Conservation (phyloP, 2,797 vertebrate species). For the Gambelia wislizenii region DNA sequence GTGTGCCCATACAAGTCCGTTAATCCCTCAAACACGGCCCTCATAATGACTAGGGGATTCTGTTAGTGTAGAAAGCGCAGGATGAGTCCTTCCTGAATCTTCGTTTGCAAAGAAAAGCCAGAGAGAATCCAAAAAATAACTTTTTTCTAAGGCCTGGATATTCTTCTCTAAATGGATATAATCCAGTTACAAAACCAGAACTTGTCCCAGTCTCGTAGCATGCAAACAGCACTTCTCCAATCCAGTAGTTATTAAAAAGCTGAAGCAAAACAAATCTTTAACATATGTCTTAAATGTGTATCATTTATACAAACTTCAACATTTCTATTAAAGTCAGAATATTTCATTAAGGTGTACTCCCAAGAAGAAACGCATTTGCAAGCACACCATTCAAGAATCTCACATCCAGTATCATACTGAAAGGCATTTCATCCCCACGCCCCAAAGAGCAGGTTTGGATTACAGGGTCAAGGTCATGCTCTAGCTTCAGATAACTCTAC, state of each 20-base stretch:
- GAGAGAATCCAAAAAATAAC: too few relatives aligned
- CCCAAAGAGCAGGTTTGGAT: background rate
- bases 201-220: background rate
- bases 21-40: too few relatives aligned
- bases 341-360: background rate
- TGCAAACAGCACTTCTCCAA: background rate
- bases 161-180: too few relatives aligned
- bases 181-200: background rate
- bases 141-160: too few relatives aligned
- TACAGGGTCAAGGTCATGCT: background rate
- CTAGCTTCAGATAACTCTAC: background rate
- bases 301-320: background rate
- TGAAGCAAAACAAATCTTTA: background rate
- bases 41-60: too few relatives aligned
- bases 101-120: too few relatives aligned
- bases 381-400: background rate
- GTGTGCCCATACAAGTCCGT: too few relatives aligned
- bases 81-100: too few relatives aligned
- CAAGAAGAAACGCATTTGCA: background rate
- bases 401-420: background rate
- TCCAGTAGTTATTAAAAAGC: background rate
- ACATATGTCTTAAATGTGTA: background rate
- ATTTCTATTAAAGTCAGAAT: constrained; percentile 1
- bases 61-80: too few relatives aligned
- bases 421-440: background rate